Base-by-base conservation (phyloP, 2,797 vertebrate species). In the Hypotaenidia okinawae region DNA sequence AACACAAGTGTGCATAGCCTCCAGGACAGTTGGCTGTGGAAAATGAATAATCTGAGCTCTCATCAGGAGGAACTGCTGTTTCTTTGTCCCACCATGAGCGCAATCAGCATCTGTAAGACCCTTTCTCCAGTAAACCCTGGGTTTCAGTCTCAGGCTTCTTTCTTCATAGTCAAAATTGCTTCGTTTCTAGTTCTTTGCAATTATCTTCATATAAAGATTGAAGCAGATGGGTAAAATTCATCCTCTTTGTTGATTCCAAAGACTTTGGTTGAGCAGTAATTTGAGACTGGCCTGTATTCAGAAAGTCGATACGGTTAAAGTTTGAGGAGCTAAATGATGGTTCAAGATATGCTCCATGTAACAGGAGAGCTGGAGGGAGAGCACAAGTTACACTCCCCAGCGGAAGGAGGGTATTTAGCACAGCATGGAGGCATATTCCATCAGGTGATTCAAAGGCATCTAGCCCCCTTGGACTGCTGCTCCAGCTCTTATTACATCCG, bases 241-340 rank as follows among this genome's bases (percentile, higher is more conserved):
- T 81, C 70, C 47, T 91, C 79, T 82, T 81, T 96, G 39, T 90
- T 91, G 80, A 73, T 76, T 90, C 35, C 79, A 73, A 75, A 88
- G 80, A 39, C 55, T 83, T 89, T 7, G 5, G 10, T 81, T 78
- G 83, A 84, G 47, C 47, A 69, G 83, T 81, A 94, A 86, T 45
- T 30, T 45, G 85, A 91, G 47, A 88, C 17, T 55, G 51, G 59
- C n/a, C 32, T 90, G 41, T 78, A 33, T 63, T 88, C 81, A 69
- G 89, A 90, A 94, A 95, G 73, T 21, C 59, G 93, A 94, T 90
- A 90, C 0, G 39, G 76, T 93, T 96, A 72, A 92, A 93, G 72
- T 93, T 94, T 78, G 66, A 70, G 81, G 85, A 91, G 55, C 51
- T 86, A 92, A 86, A 68, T 81, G 84, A n/a, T 76, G 59, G 62